Conservation (phyloP, 2,888 invertebrate species). For the Lumbricus terrestris region DNA sequence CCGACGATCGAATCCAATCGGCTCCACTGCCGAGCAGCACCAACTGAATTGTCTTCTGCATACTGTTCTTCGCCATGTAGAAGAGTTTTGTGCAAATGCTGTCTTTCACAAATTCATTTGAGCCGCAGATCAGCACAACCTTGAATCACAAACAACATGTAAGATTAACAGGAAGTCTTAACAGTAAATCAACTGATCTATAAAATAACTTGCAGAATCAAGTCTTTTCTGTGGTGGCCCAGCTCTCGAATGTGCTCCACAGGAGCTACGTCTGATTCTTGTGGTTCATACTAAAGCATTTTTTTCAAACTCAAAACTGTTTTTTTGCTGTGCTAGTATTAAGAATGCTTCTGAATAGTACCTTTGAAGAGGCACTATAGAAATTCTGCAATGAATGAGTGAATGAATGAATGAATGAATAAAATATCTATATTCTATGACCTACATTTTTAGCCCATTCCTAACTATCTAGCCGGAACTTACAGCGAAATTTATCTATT, state of each 20-base stretch:
- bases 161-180: not conserved
- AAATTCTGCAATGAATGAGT: no score
- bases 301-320: no score
- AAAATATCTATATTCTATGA: no score
- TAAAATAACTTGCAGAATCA: no score
- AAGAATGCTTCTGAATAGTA: no score
- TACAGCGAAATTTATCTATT: not conserved
- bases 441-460: not conserved
- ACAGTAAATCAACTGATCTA: not conserved
- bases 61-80: constrained; percentile 30
- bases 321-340: no score
- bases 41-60: constrained; percentile 31
- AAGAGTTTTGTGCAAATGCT: constrained; percentile 28
- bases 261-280: no score
- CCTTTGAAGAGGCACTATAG: no score
- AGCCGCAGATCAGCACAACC: constrained; percentile 32
- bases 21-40: constrained; percentile 27
- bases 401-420: no score
- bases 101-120: constrained; percentile 32
- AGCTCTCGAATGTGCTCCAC: no score
- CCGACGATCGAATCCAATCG: constrained; percentile 31
- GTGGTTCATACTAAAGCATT: no score
- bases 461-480: not conserved
- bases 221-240: no score
- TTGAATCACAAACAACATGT: not conserved